Evolutionary conservation across 2,113 vertebrate species (phyloP).

Genomic region (Daboia siamensis): DNA sequence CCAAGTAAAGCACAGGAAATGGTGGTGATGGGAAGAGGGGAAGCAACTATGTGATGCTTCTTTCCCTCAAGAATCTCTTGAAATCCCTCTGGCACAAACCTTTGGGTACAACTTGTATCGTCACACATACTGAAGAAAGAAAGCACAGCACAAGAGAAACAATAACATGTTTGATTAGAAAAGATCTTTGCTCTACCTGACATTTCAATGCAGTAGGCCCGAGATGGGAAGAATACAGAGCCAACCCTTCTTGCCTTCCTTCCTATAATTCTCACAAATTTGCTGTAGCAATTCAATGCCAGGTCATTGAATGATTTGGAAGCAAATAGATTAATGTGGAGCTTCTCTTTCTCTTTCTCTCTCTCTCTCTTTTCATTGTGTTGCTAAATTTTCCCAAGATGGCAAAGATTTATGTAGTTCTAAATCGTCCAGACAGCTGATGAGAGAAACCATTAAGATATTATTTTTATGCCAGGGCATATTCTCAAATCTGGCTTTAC

Average conservation of each 20-base stretch:
- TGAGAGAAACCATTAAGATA: constrained; percentile 23
- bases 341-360: neutral
- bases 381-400: constrained; percentile 12
- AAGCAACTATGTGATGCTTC: neutral
- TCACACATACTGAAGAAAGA: neutral
- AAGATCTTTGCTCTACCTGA: constrained; percentile 32
- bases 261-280: constrained; percentile 32
- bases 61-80: neutral
- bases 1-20: neutral
- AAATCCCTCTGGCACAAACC: neutral
- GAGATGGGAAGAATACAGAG: constrained; percentile 3
- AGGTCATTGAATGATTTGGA: constrained; percentile 34
- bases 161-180: constrained; percentile 15
- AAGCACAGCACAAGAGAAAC: constrained; percentile 10
- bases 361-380: neutral
- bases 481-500: constrained; percentile 35
- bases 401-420: constrained; percentile 14
- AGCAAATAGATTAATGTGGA: constrained; percentile 15
- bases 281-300: constrained; percentile 23
- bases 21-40: neutral
- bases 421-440: constrained; percentile 20
- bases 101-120: neutral
- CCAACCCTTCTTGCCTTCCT: constrained; percentile 24
- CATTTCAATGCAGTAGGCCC: constrained; percentile 11
- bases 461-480: neutral